A percentile compares a stretch with the other conserved stretches of the same genome.
These are phyloP conservation scores for Schizaphis graminum DNA, from an alignment of 2,888 invertebrate species.

Conservation along the genomic window DNA sequence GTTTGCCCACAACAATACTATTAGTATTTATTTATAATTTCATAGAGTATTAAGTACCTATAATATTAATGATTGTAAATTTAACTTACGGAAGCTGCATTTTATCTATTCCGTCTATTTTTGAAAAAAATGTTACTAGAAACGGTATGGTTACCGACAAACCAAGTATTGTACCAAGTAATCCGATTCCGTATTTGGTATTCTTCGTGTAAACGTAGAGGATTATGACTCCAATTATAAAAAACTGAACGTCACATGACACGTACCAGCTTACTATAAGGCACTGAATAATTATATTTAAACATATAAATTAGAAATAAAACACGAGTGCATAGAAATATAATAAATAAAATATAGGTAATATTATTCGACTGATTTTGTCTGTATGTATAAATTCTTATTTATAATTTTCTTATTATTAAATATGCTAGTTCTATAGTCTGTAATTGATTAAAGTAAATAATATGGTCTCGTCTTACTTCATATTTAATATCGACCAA, in stretches of 20 bases:
- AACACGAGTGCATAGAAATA: background rate
- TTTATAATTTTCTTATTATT: background rate
- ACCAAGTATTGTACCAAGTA: background rate
- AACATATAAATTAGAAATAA: background rate
- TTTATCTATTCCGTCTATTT: background rate
- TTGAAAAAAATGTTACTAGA: background rate
- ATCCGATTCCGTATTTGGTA: background rate
- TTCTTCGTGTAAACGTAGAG: constrained; percentile 7
- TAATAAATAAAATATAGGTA: background rate
- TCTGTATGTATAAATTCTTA: background rate
- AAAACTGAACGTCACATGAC: constrained; percentile 62
- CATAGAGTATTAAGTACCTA: too few relatives aligned
- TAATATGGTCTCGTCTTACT: background rate
- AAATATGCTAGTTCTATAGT: background rate
- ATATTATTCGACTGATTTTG: background rate
- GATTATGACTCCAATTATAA: constrained; percentile 53
- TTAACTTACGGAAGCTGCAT: constrained; percentile 18
- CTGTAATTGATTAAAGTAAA: background rate
- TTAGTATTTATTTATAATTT: too few relatives aligned
- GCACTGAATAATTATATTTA: constrained; percentile 41
- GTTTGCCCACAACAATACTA: too few relatives aligned
- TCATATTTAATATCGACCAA: background rate
- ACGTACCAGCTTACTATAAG: constrained; percentile 66
- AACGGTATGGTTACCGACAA: constrained; percentile 5
- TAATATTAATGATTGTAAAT: too few relatives aligned